phyloP scores from a whole-genome alignment of 2,888 invertebrate genomes.

The Campoplex capitator region DNA sequence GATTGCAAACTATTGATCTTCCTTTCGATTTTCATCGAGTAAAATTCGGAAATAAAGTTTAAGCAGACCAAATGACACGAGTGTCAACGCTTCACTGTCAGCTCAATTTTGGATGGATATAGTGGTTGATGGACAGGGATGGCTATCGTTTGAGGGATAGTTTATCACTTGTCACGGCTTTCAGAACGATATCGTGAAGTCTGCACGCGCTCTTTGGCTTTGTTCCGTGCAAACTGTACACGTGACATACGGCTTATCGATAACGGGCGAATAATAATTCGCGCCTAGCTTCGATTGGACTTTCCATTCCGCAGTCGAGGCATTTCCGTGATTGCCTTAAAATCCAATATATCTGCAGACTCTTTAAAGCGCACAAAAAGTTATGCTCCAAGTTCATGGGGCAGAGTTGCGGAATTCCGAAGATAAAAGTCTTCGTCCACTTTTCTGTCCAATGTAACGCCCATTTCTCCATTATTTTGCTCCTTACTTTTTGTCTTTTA shows the following conservation, averaged over 20 bases:
- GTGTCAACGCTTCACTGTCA: constrained; percentile 35
- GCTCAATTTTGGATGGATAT: constrained; percentile 23
- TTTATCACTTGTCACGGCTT: constrained; percentile 54
- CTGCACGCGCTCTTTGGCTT: constrained; percentile 18
- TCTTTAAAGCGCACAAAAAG: constrained; percentile 5
- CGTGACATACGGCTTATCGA: constrained; percentile 61
- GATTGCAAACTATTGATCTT: background rate
- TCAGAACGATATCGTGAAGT: constrained; percentile 55
- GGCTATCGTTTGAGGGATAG: constrained; percentile 64
- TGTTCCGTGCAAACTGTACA: constrained; percentile 28
- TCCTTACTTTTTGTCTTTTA: too few species aligned
- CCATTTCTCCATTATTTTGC: too few species aligned
- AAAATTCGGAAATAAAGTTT: background rate
- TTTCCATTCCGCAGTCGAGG: constrained; percentile 49
- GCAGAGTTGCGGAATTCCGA: background rate
- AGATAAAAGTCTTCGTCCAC: background rate
- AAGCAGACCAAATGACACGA: constrained; percentile 7
- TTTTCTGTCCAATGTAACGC: background rate
- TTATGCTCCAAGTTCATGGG: background rate
- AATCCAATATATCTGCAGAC: constrained; percentile 6
- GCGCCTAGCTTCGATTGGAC: constrained; percentile 57
- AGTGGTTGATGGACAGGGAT: background rate
- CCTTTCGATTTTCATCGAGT: background rate
- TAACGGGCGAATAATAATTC: constrained; percentile 66
- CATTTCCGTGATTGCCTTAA: constrained; percentile 12